phyloP scores from a whole-genome alignment of 2,888 invertebrate genomes.

The Macrophya annulata region DNA sequence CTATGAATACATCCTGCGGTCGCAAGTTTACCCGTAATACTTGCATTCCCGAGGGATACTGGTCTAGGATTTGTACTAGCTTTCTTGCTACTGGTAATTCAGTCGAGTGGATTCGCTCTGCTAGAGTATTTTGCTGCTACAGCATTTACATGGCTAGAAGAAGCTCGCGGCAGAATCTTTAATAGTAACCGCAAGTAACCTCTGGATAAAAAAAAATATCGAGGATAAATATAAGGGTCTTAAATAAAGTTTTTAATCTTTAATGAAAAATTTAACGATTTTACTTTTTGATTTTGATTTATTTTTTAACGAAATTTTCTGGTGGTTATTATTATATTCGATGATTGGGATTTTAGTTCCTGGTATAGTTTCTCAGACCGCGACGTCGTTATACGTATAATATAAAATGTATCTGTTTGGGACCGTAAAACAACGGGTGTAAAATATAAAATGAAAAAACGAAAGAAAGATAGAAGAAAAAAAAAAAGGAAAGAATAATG shows the following conservation, averaged over 20 bases:
- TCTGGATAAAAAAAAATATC: not conserved
- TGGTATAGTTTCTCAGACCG: not conserved
- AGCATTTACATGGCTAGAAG: not conserved
- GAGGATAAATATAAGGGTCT: not conserved
- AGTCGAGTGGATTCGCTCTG: not conserved
- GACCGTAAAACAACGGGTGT: not conserved
- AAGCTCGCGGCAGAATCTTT: not conserved
- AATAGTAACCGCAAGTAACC: not conserved
- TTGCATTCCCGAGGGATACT: not conserved
- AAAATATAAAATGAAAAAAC: not conserved
- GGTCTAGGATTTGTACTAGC: not conserved
- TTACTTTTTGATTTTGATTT: not conserved
- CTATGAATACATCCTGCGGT: conserved; percentile 23
- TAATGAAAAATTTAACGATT: not conserved
- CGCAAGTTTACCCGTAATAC: not conserved
- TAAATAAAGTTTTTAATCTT: not conserved
- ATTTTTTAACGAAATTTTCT: not conserved
- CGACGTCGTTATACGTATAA: not conserved
- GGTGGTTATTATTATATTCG: not conserved
- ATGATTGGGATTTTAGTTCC: not conserved
- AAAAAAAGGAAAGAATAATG: not conserved
- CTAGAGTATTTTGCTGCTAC: not conserved
- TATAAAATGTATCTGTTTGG: not conserved
- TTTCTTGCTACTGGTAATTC: not conserved
- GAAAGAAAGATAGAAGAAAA: not conserved